phyloP scores from a whole-genome alignment of 2,797 vertebrate species.

The Botia kubotai region DNA sequence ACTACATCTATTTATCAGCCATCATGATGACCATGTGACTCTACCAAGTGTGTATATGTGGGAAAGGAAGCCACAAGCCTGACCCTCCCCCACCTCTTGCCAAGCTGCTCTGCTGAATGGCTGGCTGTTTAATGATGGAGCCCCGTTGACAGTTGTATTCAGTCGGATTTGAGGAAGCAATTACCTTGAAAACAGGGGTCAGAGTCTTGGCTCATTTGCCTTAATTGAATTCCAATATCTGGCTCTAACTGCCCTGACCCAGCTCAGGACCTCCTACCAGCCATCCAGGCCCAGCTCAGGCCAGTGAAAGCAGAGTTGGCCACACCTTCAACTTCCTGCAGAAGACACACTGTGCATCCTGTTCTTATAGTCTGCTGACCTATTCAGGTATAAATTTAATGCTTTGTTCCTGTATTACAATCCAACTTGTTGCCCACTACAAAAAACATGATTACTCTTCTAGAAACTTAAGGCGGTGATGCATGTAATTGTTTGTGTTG shows the following conservation, averaged over 20 bases:
- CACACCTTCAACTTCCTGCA: slow-evolving; percentile 47
- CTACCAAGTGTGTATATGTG: slow-evolving; percentile 48
- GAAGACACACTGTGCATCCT: not conserved
- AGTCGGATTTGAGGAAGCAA: slow-evolving; percentile 81
- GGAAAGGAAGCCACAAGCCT: slow-evolving; percentile 17
- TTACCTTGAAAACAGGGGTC: slow-evolving; percentile 84
- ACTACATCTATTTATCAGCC: slow-evolving; percentile 43
- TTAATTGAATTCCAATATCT: slow-evolving; percentile 88
- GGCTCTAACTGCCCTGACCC: slow-evolving; percentile 78
- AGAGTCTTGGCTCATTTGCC: slow-evolving; percentile 81
- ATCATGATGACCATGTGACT: slow-evolving; percentile 59
- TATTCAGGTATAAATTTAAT: not conserved
- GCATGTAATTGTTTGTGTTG: slow-evolving; percentile 9
- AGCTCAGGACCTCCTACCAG: slow-evolving; percentile 71
- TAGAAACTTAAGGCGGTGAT: not conserved
- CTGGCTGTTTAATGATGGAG: slow-evolving; percentile 75
- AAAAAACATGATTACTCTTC: not conserved
- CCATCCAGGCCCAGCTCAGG: slow-evolving; percentile 65
- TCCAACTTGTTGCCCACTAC: not conserved
- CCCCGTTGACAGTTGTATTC: slow-evolving; percentile 66
- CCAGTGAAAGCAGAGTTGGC: slow-evolving; percentile 69
- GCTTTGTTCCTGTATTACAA: not conserved
- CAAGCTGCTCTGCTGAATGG: slow-evolving; percentile 66
- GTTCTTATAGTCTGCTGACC: not conserved
- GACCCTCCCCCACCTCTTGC: slow-evolving; percentile 32